Percentiles rank a stretch among this genome's conserved stretches.
These are phyloP conservation scores for Pinctada fucata DNA, from an alignment of 2,888 invertebrate species.

Conservation along the genomic window DNA sequence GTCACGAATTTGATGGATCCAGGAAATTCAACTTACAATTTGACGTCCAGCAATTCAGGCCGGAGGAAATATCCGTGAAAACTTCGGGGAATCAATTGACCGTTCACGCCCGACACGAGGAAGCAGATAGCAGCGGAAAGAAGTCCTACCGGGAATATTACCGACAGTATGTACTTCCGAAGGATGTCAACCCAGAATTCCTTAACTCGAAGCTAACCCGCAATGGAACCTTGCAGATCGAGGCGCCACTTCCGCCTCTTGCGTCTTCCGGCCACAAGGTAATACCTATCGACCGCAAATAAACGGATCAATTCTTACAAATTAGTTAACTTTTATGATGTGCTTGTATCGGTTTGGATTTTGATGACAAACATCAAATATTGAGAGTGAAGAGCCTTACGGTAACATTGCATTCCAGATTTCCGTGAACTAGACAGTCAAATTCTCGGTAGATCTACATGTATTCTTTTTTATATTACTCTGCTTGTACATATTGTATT, in stretches of 20 bases:
- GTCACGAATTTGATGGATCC: conserved; percentile 84
- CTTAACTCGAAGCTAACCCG: conserved; percentile 97
- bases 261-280: conserved; percentile 81
- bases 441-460: no score
- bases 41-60: conserved; percentile 96
- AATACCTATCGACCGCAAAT: conserved; percentile 83
- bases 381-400: no score
- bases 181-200: conserved; percentile 96
- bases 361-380: no score
- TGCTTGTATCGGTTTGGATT: no score
- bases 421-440: no score
- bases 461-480: no score
- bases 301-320: background rate
- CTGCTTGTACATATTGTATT: no score
- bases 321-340: no score
- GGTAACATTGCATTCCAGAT: no score
- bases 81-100: conserved; percentile 96
- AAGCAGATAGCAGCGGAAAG: conserved; percentile 96
- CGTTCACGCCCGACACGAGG: conserved; percentile 98
- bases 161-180: conserved; percentile 96
- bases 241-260: conserved; percentile 94
- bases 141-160: conserved; percentile 99
- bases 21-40: conserved; percentile 92
- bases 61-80: conserved; percentile 98
- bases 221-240: conserved; percentile 97